Evolutionary conservation across 37 sponge, comb jelly and placozoan species (phyloP).

Genomic region (Chondrosia reniformis): DNA sequence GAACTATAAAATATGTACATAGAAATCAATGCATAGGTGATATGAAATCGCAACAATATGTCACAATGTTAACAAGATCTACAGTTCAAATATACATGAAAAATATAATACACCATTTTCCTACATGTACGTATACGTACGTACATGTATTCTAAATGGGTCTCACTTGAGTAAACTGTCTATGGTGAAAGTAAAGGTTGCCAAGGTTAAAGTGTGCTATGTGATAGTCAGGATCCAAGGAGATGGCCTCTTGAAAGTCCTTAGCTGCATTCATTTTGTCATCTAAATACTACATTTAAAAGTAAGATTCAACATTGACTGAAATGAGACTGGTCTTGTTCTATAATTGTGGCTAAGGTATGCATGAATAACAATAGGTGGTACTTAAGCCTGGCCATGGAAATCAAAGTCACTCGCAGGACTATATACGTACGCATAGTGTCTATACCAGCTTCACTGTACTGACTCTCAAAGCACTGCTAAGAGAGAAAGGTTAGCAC

Average conservation of each 20-base stretch:
- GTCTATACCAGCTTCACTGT: too few species aligned
- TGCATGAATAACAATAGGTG: too few species aligned
- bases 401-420: too few species aligned
- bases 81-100: neutral
- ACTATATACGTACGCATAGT: too few species aligned
- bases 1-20: neutral
- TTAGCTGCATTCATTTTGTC: conserved; percentile 69
- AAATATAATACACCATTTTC: neutral
- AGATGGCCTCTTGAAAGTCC: conserved; percentile 77
- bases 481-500: neutral
- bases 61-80: neutral
- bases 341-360: too few species aligned
- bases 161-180: conserved; percentile 55
- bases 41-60: neutral
- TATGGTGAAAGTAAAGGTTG: conserved; percentile 77
- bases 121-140: neutral
- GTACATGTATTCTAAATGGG: neutral
- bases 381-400: too few species aligned
- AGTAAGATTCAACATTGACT: too few species aligned
- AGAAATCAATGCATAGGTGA: neutral
- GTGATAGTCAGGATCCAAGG: conserved; percentile 47
- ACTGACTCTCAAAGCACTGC: too few species aligned
- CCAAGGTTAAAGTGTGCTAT: conserved; percentile 93
- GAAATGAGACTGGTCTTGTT: too few species aligned
- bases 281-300: conserved; percentile 51